phyloP scores from a whole-genome alignment of 2,113 vertebrate genomes.

The Tachycineta bicolor region DNA sequence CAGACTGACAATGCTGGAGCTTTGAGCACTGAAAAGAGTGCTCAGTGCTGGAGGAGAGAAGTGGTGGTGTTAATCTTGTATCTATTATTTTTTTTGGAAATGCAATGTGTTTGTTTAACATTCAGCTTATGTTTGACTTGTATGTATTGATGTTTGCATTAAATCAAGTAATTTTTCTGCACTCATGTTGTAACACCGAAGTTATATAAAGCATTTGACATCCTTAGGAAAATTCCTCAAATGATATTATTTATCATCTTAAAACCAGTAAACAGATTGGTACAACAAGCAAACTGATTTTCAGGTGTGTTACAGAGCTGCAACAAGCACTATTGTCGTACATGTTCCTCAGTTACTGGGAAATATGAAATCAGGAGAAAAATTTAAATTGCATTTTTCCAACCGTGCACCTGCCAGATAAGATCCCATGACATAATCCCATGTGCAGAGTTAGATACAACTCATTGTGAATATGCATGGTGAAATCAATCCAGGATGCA shows the following conservation, averaged over 20 bases:
- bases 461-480: background rate
- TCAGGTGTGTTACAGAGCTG: background rate
- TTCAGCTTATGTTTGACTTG: slow-evolving; percentile 18
- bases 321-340: background rate
- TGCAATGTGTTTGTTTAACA: background rate
- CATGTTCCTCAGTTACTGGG: background rate
- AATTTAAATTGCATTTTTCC: background rate
- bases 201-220: slow-evolving; percentile 20
- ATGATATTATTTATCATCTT: slow-evolving; percentile 7
- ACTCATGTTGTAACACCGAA: slow-evolving; percentile 1
- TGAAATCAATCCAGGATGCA: background rate
- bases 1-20: background rate
- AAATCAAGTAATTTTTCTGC: background rate
- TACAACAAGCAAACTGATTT: background rate
- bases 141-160: slow-evolving; percentile 31
- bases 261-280: background rate
- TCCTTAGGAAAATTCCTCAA: background rate
- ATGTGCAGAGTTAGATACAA: background rate
- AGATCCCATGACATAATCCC: background rate
- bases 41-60: background rate
- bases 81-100: background rate
- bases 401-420: background rate
- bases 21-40: background rate
- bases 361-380: background rate
- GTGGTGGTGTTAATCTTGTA: background rate